Evolutionary conservation across 2,888 invertebrate species (phyloP).

Genomic region (Eustalomyia histrio): DNA sequence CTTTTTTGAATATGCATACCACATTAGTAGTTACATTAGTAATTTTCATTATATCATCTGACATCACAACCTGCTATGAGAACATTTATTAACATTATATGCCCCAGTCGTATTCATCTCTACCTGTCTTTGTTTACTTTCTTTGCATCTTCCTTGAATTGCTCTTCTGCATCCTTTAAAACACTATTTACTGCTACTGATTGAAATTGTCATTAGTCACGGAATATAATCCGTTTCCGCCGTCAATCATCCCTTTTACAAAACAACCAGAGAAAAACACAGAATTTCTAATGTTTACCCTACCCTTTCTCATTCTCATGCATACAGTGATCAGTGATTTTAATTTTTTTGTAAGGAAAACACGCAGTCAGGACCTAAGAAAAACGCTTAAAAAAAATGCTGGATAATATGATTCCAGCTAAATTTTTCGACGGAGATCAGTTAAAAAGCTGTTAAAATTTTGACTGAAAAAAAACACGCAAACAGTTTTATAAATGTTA

Average conservation of each 20-base stretch:
- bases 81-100: neutral
- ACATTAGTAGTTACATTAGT: neutral
- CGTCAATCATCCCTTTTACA: slow-evolving; percentile 66
- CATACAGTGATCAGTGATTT: slow-evolving; percentile 34
- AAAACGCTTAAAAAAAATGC: no score
- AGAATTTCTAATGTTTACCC: slow-evolving; percentile 12
- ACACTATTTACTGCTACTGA: slow-evolving; percentile 38
- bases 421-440: no score
- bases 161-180: slow-evolving; percentile 35
- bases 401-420: no score
- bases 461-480: no score
- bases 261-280: neutral
- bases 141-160: slow-evolving; percentile 61
- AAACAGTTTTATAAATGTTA: no score
- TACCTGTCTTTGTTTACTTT: slow-evolving; percentile 19
- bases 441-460: no score
- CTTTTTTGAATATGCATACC: neutral
- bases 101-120: neutral
- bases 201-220: slow-evolving; percentile 62
- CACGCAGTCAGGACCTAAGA: no score
- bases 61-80: slow-evolving; percentile 53
- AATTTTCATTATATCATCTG: slow-evolving; percentile 44
- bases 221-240: slow-evolving; percentile 70
- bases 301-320: slow-evolving; percentile 41
- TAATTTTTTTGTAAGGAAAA: no score